These are phyloP conservation scores for Coelopa pilipes DNA, from an alignment of 2,888 invertebrate genomes.

Conservation along the genomic window DNA sequence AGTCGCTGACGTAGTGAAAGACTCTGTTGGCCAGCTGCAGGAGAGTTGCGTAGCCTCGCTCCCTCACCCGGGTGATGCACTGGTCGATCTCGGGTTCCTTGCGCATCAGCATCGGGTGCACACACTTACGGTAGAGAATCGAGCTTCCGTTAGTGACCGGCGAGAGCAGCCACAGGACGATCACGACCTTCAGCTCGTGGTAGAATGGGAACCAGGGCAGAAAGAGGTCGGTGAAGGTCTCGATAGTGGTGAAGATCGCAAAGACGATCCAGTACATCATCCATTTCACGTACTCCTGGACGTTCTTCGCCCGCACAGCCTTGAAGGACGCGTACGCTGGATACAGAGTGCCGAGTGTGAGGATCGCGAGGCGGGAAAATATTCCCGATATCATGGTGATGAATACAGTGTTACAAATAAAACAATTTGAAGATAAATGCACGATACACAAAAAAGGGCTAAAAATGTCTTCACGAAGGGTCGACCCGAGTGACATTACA, in stretches of 20 bases:
- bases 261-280: slow-evolving; percentile 99
- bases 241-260: slow-evolving; percentile 89
- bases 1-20: not conserved
- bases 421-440: too few species aligned
- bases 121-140: slow-evolving; percentile 90
- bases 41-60: slow-evolving; percentile 37
- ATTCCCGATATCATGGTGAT: slow-evolving; percentile 56
- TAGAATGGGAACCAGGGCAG: slow-evolving; percentile 95
- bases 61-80: slow-evolving; percentile 68
- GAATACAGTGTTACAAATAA: not conserved
- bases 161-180: slow-evolving; percentile 93
- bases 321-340: slow-evolving; percentile 84
- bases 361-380: slow-evolving; percentile 84
- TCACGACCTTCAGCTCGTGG: slow-evolving; percentile 93
- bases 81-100: slow-evolving; percentile 75
- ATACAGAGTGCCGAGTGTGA: slow-evolving; percentile 94
- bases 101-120: slow-evolving; percentile 90
- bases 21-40: slow-evolving; percentile 24
- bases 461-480: too few species aligned
- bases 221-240: slow-evolving; percentile 92
- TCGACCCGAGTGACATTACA: too few species aligned
- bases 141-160: slow-evolving; percentile 94
- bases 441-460: too few species aligned
- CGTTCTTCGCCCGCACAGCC: slow-evolving; percentile 94
- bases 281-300: slow-evolving; percentile 98